Base-by-base conservation (phyloP, 2,113 vertebrate species). In the Pteruthius melanotis region DNA sequence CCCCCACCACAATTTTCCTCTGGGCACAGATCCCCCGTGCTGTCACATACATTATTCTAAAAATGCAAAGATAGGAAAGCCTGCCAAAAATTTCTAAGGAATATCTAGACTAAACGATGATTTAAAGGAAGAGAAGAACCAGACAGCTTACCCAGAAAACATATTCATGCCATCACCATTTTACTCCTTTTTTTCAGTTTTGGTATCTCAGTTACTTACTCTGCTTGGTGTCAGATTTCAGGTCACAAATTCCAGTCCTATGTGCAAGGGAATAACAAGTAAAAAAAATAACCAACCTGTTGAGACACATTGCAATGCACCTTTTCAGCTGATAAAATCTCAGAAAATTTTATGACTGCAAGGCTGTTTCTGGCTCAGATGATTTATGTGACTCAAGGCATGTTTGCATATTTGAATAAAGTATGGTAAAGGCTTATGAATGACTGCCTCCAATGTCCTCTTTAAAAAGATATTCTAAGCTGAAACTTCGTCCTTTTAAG, bases 121-220 rank as follows among this genome's bases (percentile, higher is more conserved):
- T n/a, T 65, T 93, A 76, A 78, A 94, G 77, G 69, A 94, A 90
- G 56, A 84, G 70, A 83, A 82, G 40, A 84, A 89, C 40, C 81
- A 93, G 95, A 79, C n/a, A 3, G 9, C 20, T 72, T 74, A 91
- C 77, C 53, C 78, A 84, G 77, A 79, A 80, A 81, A 94, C 5
- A 81, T 65, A 82, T 35, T 79, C 11, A 33, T 47, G 49, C 47
- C 35, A 42, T 77, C 15, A 30, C 28, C 9, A n/a, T 57, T 60
- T 80, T 86, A 57, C n/a, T 77, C 45, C 18, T 42, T 71, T 70
- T 35, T 35, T 65, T 39, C 35, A 37, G 24, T 60, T 87, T 76
- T 68, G 44, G 14, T 75, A 52, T 75, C 53, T 87, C 4, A 0
- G n/a, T 79, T 60, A 75, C 30, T 89, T 71, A 17, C 8, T 82